Evolutionary conservation across 2,797 vertebrate species (phyloP).

Genomic region (Fistularia commersonii): DNA sequence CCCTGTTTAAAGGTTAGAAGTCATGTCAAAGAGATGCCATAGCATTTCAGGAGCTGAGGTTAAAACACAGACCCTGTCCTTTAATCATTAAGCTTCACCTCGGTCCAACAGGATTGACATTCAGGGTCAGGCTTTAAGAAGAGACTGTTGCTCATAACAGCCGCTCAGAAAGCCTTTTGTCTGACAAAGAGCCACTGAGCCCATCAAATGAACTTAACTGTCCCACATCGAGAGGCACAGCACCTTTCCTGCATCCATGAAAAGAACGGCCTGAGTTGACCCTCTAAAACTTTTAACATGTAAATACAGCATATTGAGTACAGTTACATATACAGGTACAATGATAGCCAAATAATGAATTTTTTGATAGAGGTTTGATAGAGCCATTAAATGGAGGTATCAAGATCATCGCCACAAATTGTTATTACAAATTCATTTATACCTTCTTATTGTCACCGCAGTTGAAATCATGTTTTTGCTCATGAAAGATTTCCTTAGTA

Average conservation of each 20-base stretch:
- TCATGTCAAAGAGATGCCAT: constrained; percentile 34
- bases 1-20: constrained; percentile 42
- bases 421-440: too few relatives aligned
- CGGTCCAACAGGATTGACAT: constrained; percentile 19
- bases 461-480: too few relatives aligned
- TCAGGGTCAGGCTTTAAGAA: constrained; percentile 27
- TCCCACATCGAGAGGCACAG: constrained; percentile 27
- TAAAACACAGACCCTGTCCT: constrained; percentile 39
- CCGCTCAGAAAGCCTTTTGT: constrained; percentile 34
- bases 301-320: too few relatives aligned
- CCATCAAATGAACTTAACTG: constrained; percentile 14
- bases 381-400: too few relatives aligned
- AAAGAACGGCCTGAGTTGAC: not conserved
- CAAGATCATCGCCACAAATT: too few relatives aligned
- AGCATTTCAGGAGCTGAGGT: constrained; percentile 40
- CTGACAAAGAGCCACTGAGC: constrained; percentile 55
- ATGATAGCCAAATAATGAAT: too few relatives aligned
- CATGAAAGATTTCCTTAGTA: too few relatives aligned
- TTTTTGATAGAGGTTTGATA: too few relatives aligned
- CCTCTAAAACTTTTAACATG: not conserved
- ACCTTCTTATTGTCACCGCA: too few relatives aligned
- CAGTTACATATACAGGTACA: too few relatives aligned
- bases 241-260: constrained; percentile 9
- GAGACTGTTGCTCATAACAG: constrained; percentile 13
- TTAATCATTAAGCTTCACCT: constrained; percentile 30